Evolutionary conservation across 2,797 vertebrate species (phyloP).

Genomic region (Odontamblyopus lacepedii): DNA sequence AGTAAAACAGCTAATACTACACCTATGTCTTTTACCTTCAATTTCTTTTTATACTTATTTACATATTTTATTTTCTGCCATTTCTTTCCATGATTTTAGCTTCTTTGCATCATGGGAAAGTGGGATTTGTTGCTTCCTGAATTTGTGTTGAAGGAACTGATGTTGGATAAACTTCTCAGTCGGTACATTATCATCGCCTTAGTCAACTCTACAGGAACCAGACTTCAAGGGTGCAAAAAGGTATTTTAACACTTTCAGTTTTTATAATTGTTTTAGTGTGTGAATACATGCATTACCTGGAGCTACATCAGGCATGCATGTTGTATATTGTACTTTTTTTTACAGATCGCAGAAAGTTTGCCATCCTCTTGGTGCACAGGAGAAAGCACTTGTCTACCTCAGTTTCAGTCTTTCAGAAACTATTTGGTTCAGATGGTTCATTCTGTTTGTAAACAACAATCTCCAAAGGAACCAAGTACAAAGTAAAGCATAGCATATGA

Average conservation of each 20-base stretch:
- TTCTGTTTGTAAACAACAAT: conserved; percentile 69
- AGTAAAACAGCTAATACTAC: conserved; percentile 66
- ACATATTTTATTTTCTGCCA: conserved; percentile 7
- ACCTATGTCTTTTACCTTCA: background rate
- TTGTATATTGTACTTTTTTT: background rate
- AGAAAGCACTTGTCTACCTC: conserved; percentile 71
- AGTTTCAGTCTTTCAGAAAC: conserved; percentile 84
- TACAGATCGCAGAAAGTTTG: conserved; percentile 83
- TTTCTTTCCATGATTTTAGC: conserved; percentile 63
- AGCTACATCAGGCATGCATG: background rate
- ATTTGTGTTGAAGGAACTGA: conserved; percentile 80
- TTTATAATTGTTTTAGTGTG: background rate
- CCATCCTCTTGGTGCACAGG: conserved; percentile 85
- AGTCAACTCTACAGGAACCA: conserved; percentile 68
- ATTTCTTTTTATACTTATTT: background rate
- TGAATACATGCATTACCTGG: background rate
- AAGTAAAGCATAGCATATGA: conserved; percentile 43
- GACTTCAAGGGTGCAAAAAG: conserved; percentile 78
- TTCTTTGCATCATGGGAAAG: conserved; percentile 84
- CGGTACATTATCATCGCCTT: conserved; percentile 88
- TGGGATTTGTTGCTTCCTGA: conserved; percentile 87
- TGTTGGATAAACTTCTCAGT: conserved; percentile 86
- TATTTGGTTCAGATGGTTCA: conserved; percentile 79
- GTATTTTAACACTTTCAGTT: conserved; percentile 57
- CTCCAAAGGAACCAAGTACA: conserved; percentile 49